Evolutionary conservation across 2,113 vertebrate species (phyloP), one percentile per base, ranked within the genome.

Genomic region (Antigone vipio): DNA sequence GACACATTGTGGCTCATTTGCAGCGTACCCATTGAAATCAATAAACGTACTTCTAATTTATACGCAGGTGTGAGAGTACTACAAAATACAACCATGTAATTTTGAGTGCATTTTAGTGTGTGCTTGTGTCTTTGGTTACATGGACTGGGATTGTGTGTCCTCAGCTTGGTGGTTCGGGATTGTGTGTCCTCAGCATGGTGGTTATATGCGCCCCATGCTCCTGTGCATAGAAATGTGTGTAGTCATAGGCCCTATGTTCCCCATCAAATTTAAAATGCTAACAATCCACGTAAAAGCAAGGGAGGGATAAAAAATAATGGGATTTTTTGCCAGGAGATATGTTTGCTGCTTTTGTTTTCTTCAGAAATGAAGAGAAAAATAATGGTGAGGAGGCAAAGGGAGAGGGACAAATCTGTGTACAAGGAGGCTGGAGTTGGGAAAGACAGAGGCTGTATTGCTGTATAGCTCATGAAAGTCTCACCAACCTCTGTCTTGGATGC

Each of bases 291-390:
- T 56, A 1, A 81, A 93, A 84, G 80, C 14, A 55, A 85, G 12
- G 11, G 35, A 92, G 32, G 34, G 40, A 85, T 52, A 42, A 47
- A 42, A 42, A 42, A 42, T 12, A 42, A 12, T 42, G 40, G 40
- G 26, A 52, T 22, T 40, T 19, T 24, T 85, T 47, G 45, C 81
- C 56, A 79, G 45, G 38, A 66, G 72, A n/a, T 55, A 42, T 29
- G 9, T 80, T 74, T 81, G 35, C 15, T 84, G 34, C 62, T 94
- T 91, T 62, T 78, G 29, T 78, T 93, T 88, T 90, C 49, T 69
- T 92, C 20, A 27, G 75, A 95, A 96, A 93, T 45, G 30, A 78
- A 87, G 59, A 89, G 72, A n/a, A 67, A 83, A 92, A 78, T 24
- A 87, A 68, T 14, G 22, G 22, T 47, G 62, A 68, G 78, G 50